These are phyloP conservation scores for Amphipyra berbera DNA, from an alignment of 2,888 invertebrate species.

Conservation along the genomic window DNA sequence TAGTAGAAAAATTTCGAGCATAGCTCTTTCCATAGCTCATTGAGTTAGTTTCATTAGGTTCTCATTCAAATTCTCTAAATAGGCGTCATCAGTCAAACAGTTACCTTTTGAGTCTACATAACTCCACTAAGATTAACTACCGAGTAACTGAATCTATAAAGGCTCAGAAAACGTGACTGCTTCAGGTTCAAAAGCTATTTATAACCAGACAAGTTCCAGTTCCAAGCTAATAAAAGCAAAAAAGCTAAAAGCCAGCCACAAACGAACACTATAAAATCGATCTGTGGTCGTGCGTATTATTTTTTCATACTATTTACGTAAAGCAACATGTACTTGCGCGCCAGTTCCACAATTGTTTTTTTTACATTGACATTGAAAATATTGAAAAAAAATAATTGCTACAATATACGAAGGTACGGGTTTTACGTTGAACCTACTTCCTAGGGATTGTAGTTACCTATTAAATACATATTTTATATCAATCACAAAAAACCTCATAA, in stretches of 20 bases:
- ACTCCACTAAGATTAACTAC: too few relatives aligned
- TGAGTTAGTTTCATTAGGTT: too few relatives aligned
- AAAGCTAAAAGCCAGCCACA: constrained; percentile 13
- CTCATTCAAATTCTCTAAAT: too few relatives aligned
- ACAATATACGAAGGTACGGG: background rate
- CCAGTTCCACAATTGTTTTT: constrained; percentile 4
- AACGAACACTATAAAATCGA: constrained; percentile 11
- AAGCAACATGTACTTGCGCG: background rate
- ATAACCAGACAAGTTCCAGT: constrained; percentile 35
- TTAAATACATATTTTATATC: too few relatives aligned
- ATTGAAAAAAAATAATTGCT: constrained; percentile 9
- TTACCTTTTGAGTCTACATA: background rate
- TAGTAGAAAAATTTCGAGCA: too few relatives aligned
- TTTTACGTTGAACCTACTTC: constrained; percentile 1
- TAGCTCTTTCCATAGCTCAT: too few relatives aligned
- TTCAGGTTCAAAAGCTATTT: constrained; percentile 37
- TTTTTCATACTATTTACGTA: constrained; percentile 12
- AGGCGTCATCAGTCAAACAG: background rate
- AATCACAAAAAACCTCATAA: too few relatives aligned
- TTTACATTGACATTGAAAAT: constrained; percentile 37
- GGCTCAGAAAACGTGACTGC: constrained; percentile 17
- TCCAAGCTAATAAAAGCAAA: constrained; percentile 22
- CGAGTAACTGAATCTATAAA: background rate
- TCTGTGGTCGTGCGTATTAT: constrained; percentile 14
- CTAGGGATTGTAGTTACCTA: background rate